Evolutionary conservation across 2,113 vertebrate genomes (phyloP).

Genomic region (Columba livia): DNA sequence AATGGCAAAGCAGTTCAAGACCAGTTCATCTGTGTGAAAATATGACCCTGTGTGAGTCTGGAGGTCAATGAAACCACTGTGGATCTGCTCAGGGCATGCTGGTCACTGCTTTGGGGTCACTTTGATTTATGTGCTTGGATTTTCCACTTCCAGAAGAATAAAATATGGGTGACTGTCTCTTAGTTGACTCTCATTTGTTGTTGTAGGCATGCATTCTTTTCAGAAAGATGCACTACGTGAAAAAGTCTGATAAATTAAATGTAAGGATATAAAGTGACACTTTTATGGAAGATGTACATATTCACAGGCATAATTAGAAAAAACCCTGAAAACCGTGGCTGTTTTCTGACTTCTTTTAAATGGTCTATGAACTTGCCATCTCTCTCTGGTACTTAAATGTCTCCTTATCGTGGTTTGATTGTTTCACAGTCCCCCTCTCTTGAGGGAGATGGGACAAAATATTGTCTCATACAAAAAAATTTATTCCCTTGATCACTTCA

Average conservation of each 20-base stretch:
- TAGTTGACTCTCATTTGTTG: not conserved
- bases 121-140: constrained; percentile 66
- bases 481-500: not conserved
- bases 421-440: not conserved
- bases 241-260: not conserved
- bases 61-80: constrained; percentile 61
- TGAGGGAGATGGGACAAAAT: not conserved
- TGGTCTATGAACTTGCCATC: not conserved
- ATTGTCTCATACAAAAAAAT: not conserved
- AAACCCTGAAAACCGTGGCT: accelerated
- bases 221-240: not conserved
- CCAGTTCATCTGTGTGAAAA: constrained; percentile 69
- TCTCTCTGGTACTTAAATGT: not conserved
- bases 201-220: not conserved
- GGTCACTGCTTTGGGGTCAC: constrained; percentile 56
- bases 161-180: constrained; percentile 25
- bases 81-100: constrained; percentile 59
- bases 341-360: not conserved
- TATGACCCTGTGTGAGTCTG: constrained; percentile 51
- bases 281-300: not conserved
- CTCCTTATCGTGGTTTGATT: not conserved
- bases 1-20: constrained; percentile 61
- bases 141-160: constrained; percentile 50
- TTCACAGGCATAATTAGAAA: not conserved
- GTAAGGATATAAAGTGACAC: not conserved